Base-by-base conservation (phyloP, 1,140 invertebrate genomes). In the Drosophila nannoptera region DNA sequence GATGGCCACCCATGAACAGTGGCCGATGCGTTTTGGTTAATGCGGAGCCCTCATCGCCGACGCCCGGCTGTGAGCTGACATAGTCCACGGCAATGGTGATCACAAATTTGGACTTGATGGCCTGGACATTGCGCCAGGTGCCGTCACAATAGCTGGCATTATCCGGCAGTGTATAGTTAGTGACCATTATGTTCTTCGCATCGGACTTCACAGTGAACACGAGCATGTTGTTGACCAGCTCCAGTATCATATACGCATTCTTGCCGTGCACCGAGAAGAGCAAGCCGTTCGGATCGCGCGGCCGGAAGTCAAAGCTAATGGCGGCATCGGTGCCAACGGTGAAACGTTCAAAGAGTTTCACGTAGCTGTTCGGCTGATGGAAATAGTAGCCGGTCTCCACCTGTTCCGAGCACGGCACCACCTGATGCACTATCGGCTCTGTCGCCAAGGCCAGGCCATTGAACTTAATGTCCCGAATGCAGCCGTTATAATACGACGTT, bases 371-470 rank as follows among this genome's bases (percentile, higher is more conserved):
- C 6, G 70, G 90, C 12, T 93, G 92, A 49, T 93, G 93, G 90
- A 99, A 98, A 92, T 95, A 99, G 0, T 96, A 91, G 29, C 98
- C 98, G n/a, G 91, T 90, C 90, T 99, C 98, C 0, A 95, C 92
- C 56, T 94, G 92, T 52, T 94, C 93, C 0, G 94, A 94, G 88
- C 98, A 99, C 0, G 94, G 93, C 22, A 95, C 92, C 0, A 96
- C 93, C 7, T 93, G 93, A 63, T 91, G 89, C 22, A 89, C 66
- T 7, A 54, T 52, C 4, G 90, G 81, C 8, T 94, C 92, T 54
- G 92, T 91, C 31, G 92, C 92, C 65, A 96, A 87, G 8, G 90
- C 89, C 69, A 93, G 91, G 31, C 92, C 93, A 77, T 95, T 95
- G 78, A 96, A 91, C 87, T 92, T 91, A 35, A 99, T 92, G 50